These are phyloP conservation scores for Xyliphius kryptos DNA, from an alignment of 2,113 vertebrate genomes.

Conservation along the genomic window DNA sequence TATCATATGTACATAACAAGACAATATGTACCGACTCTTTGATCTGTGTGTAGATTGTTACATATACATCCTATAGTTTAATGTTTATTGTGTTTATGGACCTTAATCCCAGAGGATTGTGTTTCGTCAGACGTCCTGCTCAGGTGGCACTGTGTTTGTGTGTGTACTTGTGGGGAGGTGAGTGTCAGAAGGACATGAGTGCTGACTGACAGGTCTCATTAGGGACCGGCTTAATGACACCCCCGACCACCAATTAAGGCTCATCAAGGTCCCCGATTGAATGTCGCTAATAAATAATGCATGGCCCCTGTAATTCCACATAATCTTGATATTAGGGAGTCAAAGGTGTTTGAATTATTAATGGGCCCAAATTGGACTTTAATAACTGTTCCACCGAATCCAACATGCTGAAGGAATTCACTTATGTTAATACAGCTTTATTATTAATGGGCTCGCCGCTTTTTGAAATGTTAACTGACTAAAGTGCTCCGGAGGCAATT, in stretches of 20 bases:
- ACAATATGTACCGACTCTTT: no score
- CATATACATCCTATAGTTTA: no score
- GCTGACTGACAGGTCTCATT: conserved; percentile 74
- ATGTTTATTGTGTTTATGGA: no score
- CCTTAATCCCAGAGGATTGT: no score
- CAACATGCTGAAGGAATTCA: conserved; percentile 69
- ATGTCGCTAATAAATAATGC: conserved; percentile 76
- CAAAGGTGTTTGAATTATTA: conserved; percentile 78
- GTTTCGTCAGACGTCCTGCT: no score
- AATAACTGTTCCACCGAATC: conserved; percentile 73
- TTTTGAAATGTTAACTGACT: conserved; percentile 74
- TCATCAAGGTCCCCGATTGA: conserved; percentile 74
- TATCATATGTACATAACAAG: no score
- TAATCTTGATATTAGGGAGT: conserved; percentile 79
- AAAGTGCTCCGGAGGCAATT: conserved; percentile 63
- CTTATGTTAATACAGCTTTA: conserved; percentile 75
- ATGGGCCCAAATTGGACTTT: conserved; percentile 77
- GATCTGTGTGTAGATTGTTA: no score
- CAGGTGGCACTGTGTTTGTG: conserved; percentile 37
- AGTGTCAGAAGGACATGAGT: conserved; percentile 46
- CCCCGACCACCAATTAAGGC: conserved; percentile 68
- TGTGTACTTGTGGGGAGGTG: conserved; percentile 31
- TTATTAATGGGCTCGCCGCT: conserved; percentile 71
- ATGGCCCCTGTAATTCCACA: conserved; percentile 71
- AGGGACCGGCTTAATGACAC: conserved; percentile 66